Base-by-base conservation (phyloP, 1,140 invertebrate species). In the Drosophila ercepeae region DNA sequence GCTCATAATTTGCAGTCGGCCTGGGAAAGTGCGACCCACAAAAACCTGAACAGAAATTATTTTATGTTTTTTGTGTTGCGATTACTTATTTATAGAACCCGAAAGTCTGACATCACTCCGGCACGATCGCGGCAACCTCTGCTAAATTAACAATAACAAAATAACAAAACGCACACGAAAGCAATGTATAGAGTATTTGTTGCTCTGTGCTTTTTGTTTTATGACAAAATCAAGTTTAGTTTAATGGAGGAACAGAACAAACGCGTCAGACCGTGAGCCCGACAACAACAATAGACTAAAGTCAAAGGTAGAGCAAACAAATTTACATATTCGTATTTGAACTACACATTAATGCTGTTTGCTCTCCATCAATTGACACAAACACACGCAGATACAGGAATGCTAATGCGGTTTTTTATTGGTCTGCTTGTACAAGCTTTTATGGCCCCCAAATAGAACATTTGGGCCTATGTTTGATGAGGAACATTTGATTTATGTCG, bases 281-380 rank as follows among this genome's bases (percentile, higher is more conserved):
- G 32, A 29, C 46, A 67, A 27, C 29, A 4, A 5, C 36, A 39
- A 14, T 39, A 5, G n/a, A 9, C 14, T 14, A 25, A 9, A 29
- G 27, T 9, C 7, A 3, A 9, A 9, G 29, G 9, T 9, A 32
- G 5, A 45, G 55, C 42, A 72, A 59, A 78, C 55, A 71, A 59
- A 88, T 86, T 81, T 86, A 64, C 74, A 86, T 86, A 78, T 81
- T 58, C 51, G 60, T 71, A 84, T 84, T 84, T 75, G 81, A 63
- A 75, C 46, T 70, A 83, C 60, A 63, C 63, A 50, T 78, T 77
- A 78, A 83, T 78, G 59, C 68, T 68, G 63, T 73, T 73, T 79
- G 79, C 63, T 76, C 71, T 72, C 57, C 50, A 72, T 73, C 58
- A 72, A 75, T 59, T 32, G 29, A 53, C 36, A 36, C 71, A 69